Evolutionary conservation across 1,140 invertebrate species (phyloP).

Genomic region (Whitmania pigra): DNA sequence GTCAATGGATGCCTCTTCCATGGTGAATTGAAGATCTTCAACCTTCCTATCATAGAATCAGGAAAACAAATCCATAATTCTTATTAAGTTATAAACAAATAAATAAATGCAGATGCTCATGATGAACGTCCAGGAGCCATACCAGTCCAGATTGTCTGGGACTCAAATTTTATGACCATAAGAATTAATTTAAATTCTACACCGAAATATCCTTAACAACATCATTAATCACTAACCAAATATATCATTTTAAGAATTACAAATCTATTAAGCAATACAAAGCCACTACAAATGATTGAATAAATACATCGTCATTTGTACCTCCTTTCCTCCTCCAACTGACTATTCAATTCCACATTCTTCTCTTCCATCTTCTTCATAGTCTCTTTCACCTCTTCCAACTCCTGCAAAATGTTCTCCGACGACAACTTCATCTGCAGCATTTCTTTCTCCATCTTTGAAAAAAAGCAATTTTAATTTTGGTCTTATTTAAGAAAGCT

Average conservation of each 20-base stretch:
- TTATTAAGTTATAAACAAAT: background rate
- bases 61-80: background rate
- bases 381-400: background rate
- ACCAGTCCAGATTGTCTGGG: too few relatives aligned
- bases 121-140: background rate
- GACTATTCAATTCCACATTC: conserved; percentile 12
- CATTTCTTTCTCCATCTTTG: conserved; percentile 12
- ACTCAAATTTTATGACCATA: too few relatives aligned
- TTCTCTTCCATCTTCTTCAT: background rate
- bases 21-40: conserved; percentile 78
- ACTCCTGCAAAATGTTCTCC: background rate
- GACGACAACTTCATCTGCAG: background rate
- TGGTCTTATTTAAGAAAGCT: background rate
- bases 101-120: background rate
- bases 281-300: background rate
- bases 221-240: too few relatives aligned
- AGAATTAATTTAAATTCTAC: too few relatives aligned
- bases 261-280: background rate
- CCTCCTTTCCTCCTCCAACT: conserved; percentile 19
- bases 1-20: conserved; percentile 72
- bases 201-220: too few relatives aligned
- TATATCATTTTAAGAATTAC: too few relatives aligned
- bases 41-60: conserved; percentile 54
- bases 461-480: background rate
- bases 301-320: background rate